Evolutionary conservation across 1,140 invertebrate species (phyloP).

Genomic region (Eriocheir sinensis): DNA sequence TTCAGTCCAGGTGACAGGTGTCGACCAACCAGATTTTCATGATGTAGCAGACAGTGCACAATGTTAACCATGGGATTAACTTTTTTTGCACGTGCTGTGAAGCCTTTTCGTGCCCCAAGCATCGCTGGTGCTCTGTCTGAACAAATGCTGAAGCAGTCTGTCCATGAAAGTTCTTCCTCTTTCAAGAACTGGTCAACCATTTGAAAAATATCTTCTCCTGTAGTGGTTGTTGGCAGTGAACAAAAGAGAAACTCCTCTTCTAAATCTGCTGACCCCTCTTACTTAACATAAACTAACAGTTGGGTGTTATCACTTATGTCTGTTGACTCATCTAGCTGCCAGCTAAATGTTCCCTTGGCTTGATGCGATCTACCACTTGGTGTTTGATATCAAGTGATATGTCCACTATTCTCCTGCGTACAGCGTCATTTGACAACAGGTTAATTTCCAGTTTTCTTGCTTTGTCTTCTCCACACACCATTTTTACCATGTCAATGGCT

Average conservation of each 20-base stretch:
- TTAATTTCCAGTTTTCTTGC: constrained; percentile 60
- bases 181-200: constrained; percentile 17
- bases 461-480: constrained; percentile 56
- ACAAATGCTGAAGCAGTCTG: not conserved
- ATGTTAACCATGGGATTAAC: not conserved
- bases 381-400: constrained; percentile 59
- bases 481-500: constrained; percentile 64
- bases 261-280: constrained; percentile 38
- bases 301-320: constrained; percentile 24
- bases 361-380: constrained; percentile 61
- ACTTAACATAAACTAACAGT: constrained; percentile 48
- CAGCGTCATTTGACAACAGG: constrained; percentile 39
- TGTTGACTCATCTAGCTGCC: too few species aligned
- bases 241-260: constrained; percentile 55
- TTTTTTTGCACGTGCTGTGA: not conserved
- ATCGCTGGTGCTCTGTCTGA: not conserved
- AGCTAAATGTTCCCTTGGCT: constrained; percentile 56
- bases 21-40: constrained; percentile 57
- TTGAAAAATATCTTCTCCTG: not conserved
- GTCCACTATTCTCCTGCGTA: constrained; percentile 44
- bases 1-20: constrained; percentile 50
- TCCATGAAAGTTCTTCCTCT: too few species aligned
- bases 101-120: not conserved
- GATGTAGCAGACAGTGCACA: constrained; percentile 60
- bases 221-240: constrained; percentile 3